Conservation (phyloP, 2,797 vertebrate genomes). For the Crax fasciolata region DNA sequence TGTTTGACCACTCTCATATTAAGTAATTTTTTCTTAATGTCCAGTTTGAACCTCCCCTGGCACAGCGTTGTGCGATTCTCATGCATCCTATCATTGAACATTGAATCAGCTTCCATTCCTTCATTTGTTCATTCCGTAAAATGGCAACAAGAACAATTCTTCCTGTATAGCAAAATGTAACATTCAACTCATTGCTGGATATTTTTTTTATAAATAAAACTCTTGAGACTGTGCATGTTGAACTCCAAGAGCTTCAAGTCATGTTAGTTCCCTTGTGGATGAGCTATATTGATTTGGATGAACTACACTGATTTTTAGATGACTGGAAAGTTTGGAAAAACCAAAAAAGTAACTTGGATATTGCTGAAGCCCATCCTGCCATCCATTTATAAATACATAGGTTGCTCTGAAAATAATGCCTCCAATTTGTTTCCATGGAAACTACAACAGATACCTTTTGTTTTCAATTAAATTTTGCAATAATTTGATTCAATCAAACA, state of each 20-base stretch:
- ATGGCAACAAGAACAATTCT: not conserved
- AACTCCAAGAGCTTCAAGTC: not conserved
- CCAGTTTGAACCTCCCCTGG: not conserved
- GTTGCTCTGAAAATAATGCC: not conserved
- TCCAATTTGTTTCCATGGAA: not conserved
- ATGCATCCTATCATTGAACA: not conserved
- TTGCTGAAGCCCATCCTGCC: not conserved
- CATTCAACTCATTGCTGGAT: rapidly evolving
- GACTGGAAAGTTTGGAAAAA: not conserved
- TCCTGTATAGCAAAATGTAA: not conserved
- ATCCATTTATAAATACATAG: not conserved
- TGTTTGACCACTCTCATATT: not conserved
- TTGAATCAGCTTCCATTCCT: conserved; percentile 11
- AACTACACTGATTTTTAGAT: not conserved
- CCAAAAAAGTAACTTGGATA: not conserved
- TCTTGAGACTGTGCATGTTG: not conserved
- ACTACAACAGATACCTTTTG: not conserved
- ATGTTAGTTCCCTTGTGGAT: not conserved
- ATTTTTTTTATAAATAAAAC: not conserved
- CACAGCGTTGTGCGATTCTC: not conserved
- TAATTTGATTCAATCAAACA: not conserved
- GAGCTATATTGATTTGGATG: not conserved
- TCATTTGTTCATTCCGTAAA: not conserved
- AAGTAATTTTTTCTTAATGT: not conserved
- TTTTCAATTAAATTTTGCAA: not conserved